Percentiles rank a stretch among this genome's conserved stretches.
These are phyloP conservation scores for Ctenodactylus gundi DNA, from an alignment of 2,113 vertebrate genomes.

Conservation along the genomic window DNA sequence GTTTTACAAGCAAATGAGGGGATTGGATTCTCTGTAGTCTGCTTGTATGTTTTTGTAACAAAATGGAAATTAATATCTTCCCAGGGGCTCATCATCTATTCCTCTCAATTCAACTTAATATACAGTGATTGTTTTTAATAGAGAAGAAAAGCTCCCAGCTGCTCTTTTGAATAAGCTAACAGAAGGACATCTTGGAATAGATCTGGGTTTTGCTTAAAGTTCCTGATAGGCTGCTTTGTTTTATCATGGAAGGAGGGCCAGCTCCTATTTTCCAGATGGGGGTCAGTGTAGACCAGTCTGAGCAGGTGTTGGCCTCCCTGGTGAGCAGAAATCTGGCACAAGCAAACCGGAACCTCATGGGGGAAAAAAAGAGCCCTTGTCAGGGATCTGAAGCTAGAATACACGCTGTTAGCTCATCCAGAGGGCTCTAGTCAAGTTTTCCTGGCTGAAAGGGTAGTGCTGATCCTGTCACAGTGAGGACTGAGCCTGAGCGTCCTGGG, in stretches of 20 bases:
- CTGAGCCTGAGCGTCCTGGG: background rate
- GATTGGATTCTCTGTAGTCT: conserved; percentile 62
- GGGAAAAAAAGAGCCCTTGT: background rate
- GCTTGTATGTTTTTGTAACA: conserved; percentile 60
- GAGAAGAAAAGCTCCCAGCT: conserved; percentile 60
- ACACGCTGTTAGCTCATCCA: background rate
- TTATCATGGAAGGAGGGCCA: background rate
- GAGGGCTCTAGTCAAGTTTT: background rate
- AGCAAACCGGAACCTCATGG: background rate
- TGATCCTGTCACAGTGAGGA: background rate
- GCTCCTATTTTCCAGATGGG: background rate
- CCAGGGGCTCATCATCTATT: conserved; percentile 58
- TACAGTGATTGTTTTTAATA: conserved; percentile 49
- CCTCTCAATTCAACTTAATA: conserved; percentile 1
- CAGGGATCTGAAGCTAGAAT: background rate
- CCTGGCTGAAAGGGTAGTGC: background rate
- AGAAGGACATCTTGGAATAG: conserved; percentile 15
- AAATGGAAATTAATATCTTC: conserved; percentile 75
- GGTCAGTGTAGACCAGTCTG: background rate
- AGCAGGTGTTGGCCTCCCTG: conserved; percentile 12
- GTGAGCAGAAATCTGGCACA: background rate
- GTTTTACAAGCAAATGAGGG: conserved; percentile 53
- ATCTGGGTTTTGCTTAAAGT: background rate
- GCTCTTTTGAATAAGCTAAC: conserved; percentile 45
- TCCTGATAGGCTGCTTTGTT: conserved; percentile 52